Percentiles rank a stretch among this genome's conserved stretches.
Conservation (phyloP, 2,888 invertebrate species). For the Athalia circularis region DNA sequence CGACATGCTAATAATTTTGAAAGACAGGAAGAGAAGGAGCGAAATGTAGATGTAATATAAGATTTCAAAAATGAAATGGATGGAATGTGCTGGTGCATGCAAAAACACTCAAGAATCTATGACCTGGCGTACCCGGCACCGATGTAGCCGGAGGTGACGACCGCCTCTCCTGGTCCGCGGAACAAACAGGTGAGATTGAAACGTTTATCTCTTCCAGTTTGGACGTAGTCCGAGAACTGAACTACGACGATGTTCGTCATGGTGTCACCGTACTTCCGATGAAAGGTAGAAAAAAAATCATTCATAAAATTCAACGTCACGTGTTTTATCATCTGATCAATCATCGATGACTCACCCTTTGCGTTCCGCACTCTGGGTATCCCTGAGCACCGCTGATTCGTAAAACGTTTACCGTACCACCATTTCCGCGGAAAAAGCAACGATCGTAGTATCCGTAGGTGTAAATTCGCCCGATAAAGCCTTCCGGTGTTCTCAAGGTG, state of each 20-base stretch:
- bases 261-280: conserved; percentile 88
- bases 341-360: conserved; percentile 77
- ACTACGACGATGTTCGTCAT: conserved; percentile 96
- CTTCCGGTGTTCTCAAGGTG: conserved; percentile 90
- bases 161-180: conserved; percentile 93
- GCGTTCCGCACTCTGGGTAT: conserved; percentile 95
- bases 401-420: conserved; percentile 88
- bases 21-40: background rate
- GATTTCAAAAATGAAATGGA: background rate
- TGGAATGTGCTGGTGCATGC: background rate
- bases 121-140: conserved; percentile 86
- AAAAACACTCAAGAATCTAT: conserved; percentile 39
- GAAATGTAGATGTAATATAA: too few species aligned
- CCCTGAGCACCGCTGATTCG: conserved; percentile 92
- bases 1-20: background rate
- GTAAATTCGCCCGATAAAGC: conserved; percentile 92
- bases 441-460: conserved; percentile 93
- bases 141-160: conserved; percentile 94
- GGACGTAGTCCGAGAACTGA: conserved; percentile 94
- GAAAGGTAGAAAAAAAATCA: too few species aligned
- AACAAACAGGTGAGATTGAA: conserved; percentile 95
- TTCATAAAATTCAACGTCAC: background rate
- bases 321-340: background rate
- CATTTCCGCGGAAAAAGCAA: conserved; percentile 94
- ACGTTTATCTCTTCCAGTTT: conserved; percentile 91